These are phyloP conservation scores for Acheta domesticus DNA, from an alignment of 2,888 invertebrate species.

Conservation along the genomic window DNA sequence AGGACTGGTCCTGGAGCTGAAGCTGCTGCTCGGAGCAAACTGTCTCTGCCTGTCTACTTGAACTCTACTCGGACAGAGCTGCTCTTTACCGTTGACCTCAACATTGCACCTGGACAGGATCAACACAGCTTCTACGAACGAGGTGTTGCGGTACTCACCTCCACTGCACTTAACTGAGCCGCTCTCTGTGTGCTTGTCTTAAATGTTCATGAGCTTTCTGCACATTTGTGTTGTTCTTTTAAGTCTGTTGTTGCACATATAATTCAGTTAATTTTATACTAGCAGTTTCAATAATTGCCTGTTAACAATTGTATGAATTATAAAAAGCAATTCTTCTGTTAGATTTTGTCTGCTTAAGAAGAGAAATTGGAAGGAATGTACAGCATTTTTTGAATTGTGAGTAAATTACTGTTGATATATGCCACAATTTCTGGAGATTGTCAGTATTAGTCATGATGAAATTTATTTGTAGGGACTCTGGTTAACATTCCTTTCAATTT, in stretches of 20 bases:
- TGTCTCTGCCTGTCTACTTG: slow-evolving; percentile 93
- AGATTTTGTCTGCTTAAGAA: not conserved
- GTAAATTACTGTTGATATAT: not conserved
- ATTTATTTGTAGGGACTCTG: not conserved
- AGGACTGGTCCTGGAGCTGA: slow-evolving; percentile 49
- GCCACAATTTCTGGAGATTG: not conserved
- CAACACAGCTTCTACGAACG: slow-evolving; percentile 97
- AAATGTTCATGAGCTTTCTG: not conserved
- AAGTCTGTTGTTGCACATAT: not conserved
- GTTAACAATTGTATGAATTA: not conserved
- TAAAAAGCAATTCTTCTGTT: not conserved
- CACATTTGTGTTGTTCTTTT: not conserved
- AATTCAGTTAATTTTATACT: not conserved
- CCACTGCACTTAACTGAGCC: slow-evolving; percentile 76
- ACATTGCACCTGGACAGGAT: slow-evolving; percentile 85
- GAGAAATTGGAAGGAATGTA: not conserved
- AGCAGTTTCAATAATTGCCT: not conserved
- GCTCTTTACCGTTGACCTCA: slow-evolving; percentile 91
- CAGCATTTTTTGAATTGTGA: not conserved
- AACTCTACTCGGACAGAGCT: slow-evolving; percentile 94
- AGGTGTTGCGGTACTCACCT: slow-evolving; percentile 94
- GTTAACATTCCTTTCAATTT: not conserved
- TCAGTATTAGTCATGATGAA: not conserved
- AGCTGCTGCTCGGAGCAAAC: slow-evolving; percentile 56
- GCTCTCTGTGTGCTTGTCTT: not conserved